These are phyloP conservation scores for Cacoxenus indagator DNA, from an alignment of 2,888 invertebrate genomes.

Conservation along the genomic window DNA sequence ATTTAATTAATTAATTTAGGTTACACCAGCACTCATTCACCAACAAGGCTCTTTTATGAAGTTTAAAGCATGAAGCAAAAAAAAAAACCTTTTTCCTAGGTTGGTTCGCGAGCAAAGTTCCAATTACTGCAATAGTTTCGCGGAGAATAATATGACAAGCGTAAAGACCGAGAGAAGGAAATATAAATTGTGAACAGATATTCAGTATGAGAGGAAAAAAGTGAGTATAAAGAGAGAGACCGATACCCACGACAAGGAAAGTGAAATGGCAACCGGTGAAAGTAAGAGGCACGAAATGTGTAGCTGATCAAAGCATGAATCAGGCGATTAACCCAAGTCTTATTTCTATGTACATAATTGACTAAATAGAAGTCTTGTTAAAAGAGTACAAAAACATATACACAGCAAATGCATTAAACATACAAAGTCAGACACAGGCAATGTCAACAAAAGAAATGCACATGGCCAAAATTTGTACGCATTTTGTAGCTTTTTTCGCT, in stretches of 20 bases:
- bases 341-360: not conserved
- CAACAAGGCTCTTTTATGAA: too few species aligned
- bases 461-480: not conserved
- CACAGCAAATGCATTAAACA: not conserved
- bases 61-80: too few species aligned
- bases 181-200: too few species aligned
- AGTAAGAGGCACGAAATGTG: not conserved
- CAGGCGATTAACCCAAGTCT: constrained; percentile 12
- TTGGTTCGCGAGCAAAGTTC: too few species aligned
- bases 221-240: not conserved
- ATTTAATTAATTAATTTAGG: too few species aligned
- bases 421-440: not conserved
- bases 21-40: too few species aligned
- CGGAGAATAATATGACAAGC: too few species aligned
- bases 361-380: not conserved
- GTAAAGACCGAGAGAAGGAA: too few species aligned
- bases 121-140: too few species aligned
- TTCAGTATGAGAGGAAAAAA: too few species aligned
- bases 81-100: too few species aligned
- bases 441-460: constrained; percentile 9
- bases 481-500: not conserved
- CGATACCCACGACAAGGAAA: not conserved
- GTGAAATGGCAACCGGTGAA: not conserved
- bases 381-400: not conserved
- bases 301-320: not conserved